Conservation (phyloP, 2,888 invertebrate species). For the Mimachlamys varia region DNA sequence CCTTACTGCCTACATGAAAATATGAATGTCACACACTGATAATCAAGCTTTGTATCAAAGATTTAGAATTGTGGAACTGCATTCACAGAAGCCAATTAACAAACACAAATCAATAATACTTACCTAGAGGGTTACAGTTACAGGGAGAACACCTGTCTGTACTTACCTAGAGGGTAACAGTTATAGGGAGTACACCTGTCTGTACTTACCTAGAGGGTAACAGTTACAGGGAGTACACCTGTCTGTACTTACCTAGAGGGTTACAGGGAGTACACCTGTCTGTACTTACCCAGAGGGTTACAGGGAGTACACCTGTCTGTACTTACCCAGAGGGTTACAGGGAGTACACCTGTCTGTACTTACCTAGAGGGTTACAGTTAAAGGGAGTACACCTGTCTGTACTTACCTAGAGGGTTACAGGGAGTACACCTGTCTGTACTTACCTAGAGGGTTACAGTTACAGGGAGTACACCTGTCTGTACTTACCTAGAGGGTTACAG, state of each 20-base stretch:
- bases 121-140: conserved; percentile 89
- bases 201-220: background rate
- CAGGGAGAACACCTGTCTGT: conserved; percentile 88
- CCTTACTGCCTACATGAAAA: too few relatives aligned
- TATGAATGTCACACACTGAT: too few relatives aligned
- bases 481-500: background rate
- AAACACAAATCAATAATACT: background rate
- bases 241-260: background rate
- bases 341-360: background rate
- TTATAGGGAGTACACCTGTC: background rate
- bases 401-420: background rate
- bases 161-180: conserved; percentile 58
- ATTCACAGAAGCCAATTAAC: too few relatives aligned
- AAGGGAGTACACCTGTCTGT: background rate
- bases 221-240: background rate
- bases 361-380: background rate
- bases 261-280: background rate
- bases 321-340: background rate
- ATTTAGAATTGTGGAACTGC: too few relatives aligned
- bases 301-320: background rate
- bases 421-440: background rate
- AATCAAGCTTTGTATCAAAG: too few relatives aligned
- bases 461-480: background rate
- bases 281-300: conserved; percentile 3
- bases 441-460: conserved; percentile 1